phyloP scores from a whole-genome alignment of 92 coral and sea anemone genomes.

The Porites cylindrica region DNA sequence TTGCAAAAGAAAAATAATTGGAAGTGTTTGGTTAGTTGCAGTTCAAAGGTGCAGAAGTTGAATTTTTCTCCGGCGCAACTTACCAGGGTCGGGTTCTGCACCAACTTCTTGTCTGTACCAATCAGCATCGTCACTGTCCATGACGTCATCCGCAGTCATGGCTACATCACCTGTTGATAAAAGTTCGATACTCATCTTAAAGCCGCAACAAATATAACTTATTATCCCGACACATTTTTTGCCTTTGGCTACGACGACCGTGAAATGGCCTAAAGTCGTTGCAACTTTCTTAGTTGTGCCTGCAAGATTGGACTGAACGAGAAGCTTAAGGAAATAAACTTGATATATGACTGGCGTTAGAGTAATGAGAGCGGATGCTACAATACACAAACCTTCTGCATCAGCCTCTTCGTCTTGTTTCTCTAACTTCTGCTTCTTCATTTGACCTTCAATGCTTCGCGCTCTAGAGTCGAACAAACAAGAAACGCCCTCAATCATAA shows the following conservation, averaged over 20 bases:
- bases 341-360: too few relatives aligned
- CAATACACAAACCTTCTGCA: slow-evolving; percentile 27
- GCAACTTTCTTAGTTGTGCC: too few relatives aligned
- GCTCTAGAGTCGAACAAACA: slow-evolving; percentile 55
- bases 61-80: not conserved
- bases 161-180: slow-evolving; percentile 11
- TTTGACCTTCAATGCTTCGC: slow-evolving; percentile 98
- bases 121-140: slow-evolving; percentile 65
- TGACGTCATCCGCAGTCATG: slow-evolving; percentile 20
- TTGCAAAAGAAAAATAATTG: too few relatives aligned
- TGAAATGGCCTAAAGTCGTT: too few relatives aligned
- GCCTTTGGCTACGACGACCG: too few relatives aligned
- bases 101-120: slow-evolving; percentile 98
- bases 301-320: too few relatives aligned
- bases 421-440: slow-evolving; percentile 49
- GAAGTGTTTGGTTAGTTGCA: too few relatives aligned
- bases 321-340: too few relatives aligned
- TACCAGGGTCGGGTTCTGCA: slow-evolving; percentile 94
- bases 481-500: not conserved
- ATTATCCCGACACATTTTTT: too few relatives aligned
- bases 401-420: slow-evolving; percentile 24
- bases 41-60: too few relatives aligned
- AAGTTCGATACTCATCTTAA: not conserved
- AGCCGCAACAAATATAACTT: not conserved
- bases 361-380: too few relatives aligned